Percentiles rank a stretch among this genome's conserved stretches.
phyloP scores from a whole-genome alignment of 2,113 vertebrate genomes.

The Caloenas nicobarica region DNA sequence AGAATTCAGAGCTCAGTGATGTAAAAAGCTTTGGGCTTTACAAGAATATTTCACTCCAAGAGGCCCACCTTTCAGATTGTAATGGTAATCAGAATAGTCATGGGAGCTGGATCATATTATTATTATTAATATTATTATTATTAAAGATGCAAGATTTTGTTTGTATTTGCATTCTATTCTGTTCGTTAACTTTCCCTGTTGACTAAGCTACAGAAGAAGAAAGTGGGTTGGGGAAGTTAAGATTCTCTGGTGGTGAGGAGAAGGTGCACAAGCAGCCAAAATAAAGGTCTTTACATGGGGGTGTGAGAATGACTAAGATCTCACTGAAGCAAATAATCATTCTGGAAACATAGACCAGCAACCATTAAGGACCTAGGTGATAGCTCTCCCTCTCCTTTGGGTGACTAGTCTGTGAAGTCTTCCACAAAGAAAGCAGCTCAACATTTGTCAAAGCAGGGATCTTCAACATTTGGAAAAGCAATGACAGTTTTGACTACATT shows the following conservation, averaged over 20 bases:
- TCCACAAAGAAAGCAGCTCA: not conserved
- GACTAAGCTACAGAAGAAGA: not conserved
- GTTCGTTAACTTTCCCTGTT: not conserved
- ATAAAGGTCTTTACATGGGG: not conserved
- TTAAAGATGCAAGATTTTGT: not conserved
- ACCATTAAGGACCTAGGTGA: not conserved
- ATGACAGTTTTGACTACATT: not conserved
- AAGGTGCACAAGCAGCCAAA: not conserved
- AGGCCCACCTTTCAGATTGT: not conserved
- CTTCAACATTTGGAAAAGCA: not conserved
- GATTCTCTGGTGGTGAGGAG: not conserved
- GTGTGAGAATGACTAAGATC: not conserved
- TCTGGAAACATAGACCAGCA: not conserved
- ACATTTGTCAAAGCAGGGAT: too few relatives aligned
- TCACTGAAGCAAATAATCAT: not conserved
- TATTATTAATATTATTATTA: not conserved
- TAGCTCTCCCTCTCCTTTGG: not conserved
- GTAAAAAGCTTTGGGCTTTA: not conserved
- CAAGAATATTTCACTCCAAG: not conserved
- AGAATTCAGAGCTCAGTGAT: not conserved
- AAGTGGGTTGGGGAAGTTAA: not conserved
- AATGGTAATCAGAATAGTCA: not conserved
- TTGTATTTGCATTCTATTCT: not conserved
- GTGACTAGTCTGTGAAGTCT: not conserved
- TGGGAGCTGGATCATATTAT: not conserved